Evolutionary conservation across 2,888 invertebrate species (phyloP), one percentile per base, ranked within the genome.

Genomic region (Drosophila parthenogenetica): DNA sequence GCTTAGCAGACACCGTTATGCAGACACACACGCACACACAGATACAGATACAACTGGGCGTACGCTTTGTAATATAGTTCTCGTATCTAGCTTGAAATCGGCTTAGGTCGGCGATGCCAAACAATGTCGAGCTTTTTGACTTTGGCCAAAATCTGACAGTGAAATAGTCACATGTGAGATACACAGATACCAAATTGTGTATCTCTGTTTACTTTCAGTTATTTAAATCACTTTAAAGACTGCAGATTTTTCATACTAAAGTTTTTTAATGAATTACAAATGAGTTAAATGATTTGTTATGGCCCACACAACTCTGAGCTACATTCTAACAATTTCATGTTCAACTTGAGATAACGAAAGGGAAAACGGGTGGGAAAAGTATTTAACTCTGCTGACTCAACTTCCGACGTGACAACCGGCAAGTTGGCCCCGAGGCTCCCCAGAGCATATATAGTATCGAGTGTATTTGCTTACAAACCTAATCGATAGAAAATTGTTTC

Each of bases 401-500:
- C 79, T 85, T 80, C 73, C 80, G 86, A 86, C 78, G 88, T 82
- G 86, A 87, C 82, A 83, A 62, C 57, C 67, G 68, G 59, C 82
- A 68, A 69, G 72, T 61, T 76, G 63, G 54, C 79, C 61, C 39
- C 53, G 19, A 55, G 78, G 60, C 45, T 55, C 61, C 71, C 65
- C 19, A 63, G 39, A 60, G 25, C 37, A n/a, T 35, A 35, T 42
- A 45, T 55, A 49, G 29, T 43, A 43, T 51, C 43, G 50, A 51
- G 50, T 55, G 39, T 55, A 63, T 32, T 32, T 22, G 42, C 8
- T 29, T 5, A 29, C 50, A 48, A 49, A 63, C 46, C 77, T 79
- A 75, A 79, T 86, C 77, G 84, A 89, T 89, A 62, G 84, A 81
- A 87, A 89, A 89, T 85, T 89, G 81, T 84, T 89, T 87, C 85